A percentile compares a stretch with the other conserved stretches of the same genome.
phyloP scores from a whole-genome alignment of 1,140 invertebrate species.

The Atta colombica region DNA sequence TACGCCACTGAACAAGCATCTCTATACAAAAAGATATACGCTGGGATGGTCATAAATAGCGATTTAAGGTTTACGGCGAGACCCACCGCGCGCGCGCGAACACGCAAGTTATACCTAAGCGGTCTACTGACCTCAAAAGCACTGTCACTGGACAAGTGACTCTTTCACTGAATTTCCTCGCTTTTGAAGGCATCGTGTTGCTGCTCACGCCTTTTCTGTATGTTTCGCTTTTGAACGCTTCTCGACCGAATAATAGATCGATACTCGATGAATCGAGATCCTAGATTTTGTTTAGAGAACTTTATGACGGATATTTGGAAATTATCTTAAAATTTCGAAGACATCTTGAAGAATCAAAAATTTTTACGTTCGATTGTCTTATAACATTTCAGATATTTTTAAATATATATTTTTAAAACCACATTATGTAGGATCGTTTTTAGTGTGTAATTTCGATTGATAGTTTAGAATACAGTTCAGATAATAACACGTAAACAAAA shows the following conservation, averaged over 20 bases:
- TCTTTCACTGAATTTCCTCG: constrained; percentile 74
- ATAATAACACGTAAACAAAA: too few species aligned
- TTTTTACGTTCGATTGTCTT: too few species aligned
- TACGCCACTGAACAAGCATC: constrained; percentile 34
- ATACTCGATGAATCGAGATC: background rate
- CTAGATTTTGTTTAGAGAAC: background rate
- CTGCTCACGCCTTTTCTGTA: background rate
- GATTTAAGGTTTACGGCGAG: constrained; percentile 63
- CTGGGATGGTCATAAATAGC: constrained; percentile 49
- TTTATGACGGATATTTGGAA: background rate
- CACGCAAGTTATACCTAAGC: constrained; percentile 13
- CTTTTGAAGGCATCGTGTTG: constrained; percentile 48
- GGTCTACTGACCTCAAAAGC: constrained; percentile 72
- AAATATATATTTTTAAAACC: too few species aligned
- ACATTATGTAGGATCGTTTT: too few species aligned
- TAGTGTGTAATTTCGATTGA: too few species aligned
- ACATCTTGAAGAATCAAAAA: background rate
- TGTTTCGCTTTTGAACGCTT: constrained; percentile 51
- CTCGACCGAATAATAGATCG: background rate
- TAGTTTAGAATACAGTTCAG: too few species aligned
- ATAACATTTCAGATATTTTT: too few species aligned
- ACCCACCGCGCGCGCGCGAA: constrained; percentile 26
- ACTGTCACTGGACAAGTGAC: constrained; percentile 67
- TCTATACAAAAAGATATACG: constrained; percentile 35
- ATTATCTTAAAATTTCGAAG: background rate